phyloP scores from a whole-genome alignment of 2,113 vertebrate species.

The Geococcyx californianus region DNA sequence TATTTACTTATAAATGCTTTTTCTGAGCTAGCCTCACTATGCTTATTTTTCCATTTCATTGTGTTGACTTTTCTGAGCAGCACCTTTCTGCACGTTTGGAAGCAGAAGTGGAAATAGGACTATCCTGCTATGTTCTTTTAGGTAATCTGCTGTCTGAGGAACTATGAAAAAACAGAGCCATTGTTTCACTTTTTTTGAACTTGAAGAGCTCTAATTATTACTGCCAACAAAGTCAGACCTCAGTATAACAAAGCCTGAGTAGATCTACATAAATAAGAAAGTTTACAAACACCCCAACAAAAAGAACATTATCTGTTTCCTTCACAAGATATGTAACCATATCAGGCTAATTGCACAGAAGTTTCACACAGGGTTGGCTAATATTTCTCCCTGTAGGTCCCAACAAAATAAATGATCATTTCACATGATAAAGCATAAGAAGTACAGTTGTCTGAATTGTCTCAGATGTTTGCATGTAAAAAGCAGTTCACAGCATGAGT shows the following conservation, averaged over 20 bases:
- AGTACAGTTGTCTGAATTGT: background rate
- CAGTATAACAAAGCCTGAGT: background rate
- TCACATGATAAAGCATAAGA: background rate
- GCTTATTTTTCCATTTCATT: background rate
- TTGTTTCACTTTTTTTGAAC: background rate
- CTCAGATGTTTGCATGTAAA: background rate
- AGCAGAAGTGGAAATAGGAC: background rate
- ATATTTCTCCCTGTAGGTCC: background rate
- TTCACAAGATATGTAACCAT: background rate
- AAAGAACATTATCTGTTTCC: background rate
- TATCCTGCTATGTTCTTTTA: fast-evolving
- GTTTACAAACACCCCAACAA: background rate
- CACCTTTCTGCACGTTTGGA: background rate
- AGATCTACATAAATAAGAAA: background rate
- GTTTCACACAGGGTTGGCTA: background rate
- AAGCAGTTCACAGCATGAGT: background rate
- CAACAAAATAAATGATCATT: background rate
- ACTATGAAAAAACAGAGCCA: background rate
- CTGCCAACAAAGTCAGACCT: background rate
- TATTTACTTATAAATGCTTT: background rate
- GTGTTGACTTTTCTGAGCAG: background rate
- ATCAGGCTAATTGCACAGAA: background rate
- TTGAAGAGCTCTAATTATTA: background rate
- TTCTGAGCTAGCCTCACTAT: background rate
- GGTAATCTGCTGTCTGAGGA: background rate